These are phyloP conservation scores for Chionomys nivalis DNA, from an alignment of 2,113 vertebrate genomes.

Conservation along the genomic window DNA sequence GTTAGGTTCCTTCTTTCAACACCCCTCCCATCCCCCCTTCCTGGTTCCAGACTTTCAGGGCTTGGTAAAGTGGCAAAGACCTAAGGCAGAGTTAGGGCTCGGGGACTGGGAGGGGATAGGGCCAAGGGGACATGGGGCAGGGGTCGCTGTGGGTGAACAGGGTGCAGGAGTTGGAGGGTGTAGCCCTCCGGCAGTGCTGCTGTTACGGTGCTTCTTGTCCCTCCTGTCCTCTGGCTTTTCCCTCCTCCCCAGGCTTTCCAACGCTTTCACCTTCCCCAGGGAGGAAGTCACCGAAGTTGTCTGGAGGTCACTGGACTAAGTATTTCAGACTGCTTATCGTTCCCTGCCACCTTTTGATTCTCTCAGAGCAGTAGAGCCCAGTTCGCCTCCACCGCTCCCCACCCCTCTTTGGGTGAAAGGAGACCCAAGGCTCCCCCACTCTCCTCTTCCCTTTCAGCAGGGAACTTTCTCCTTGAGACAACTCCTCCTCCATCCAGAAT, in stretches of 20 bases:
- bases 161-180: constrained; percentile 51
- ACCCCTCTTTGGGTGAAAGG: not conserved
- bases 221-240: constrained; percentile 27
- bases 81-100: constrained; percentile 71
- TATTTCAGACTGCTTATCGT: constrained; percentile 43
- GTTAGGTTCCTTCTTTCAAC: constrained; percentile 64
- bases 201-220: constrained; percentile 3
- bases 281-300: constrained; percentile 72
- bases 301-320: constrained; percentile 56
- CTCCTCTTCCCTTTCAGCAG: not conserved
- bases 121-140: not conserved
- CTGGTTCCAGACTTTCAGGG: constrained; percentile 51
- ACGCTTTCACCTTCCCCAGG: constrained; percentile 49
- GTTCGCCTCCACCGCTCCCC: not conserved
- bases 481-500: constrained; percentile 37
- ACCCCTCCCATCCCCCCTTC: constrained; percentile 57
- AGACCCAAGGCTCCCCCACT: not conserved
- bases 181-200: not conserved
- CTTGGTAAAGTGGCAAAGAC: constrained; percentile 73
- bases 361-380: not conserved
- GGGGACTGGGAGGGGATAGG: not conserved
- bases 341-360: not conserved
- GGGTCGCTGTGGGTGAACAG: not conserved
- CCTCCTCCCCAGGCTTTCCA: not conserved
- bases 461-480: constrained; percentile 12